Percentiles rank a stretch among this genome's conserved stretches.
Evolutionary conservation across 2,888 invertebrate genomes (phyloP).

Genomic region (Muschampia plurimacula): DNA sequence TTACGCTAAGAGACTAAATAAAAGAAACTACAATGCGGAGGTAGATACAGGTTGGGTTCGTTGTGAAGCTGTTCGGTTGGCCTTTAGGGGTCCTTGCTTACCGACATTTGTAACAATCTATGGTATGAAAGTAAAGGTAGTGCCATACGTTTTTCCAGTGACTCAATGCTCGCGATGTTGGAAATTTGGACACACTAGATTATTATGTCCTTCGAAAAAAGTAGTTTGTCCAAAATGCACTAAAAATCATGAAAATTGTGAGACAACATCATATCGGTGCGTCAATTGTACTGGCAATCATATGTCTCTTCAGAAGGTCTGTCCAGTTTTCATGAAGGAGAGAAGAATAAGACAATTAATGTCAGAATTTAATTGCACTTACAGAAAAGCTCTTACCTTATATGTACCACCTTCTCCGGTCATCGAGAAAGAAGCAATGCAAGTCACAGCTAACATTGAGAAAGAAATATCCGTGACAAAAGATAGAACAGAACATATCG

Average conservation of each 20-base stretch:
- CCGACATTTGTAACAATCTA: constrained; percentile 39
- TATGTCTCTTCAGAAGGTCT: constrained; percentile 45
- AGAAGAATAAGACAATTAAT: constrained; percentile 39
- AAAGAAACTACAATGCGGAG: constrained; percentile 6
- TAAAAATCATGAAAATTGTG: constrained; percentile 43
- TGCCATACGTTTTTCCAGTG: constrained; percentile 43
- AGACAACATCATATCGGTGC: constrained; percentile 41
- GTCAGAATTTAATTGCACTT: constrained; percentile 34
- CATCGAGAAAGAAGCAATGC: neutral
- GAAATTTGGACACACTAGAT: constrained; percentile 41
- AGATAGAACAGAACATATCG: neutral
- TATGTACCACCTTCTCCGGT: constrained; percentile 37
- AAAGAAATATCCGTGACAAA: neutral
- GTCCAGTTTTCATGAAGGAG: constrained; percentile 45
- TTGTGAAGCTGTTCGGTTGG: constrained; percentile 41
- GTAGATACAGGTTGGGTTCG: constrained; percentile 32
- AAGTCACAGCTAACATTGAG: neutral
- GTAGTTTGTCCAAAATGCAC: constrained; percentile 45
- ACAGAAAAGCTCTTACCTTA: constrained; percentile 22
- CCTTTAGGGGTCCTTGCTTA: constrained; percentile 39
- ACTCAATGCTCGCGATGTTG: constrained; percentile 47
- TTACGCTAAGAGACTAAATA: constrained; percentile 32
- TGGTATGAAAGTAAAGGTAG: constrained; percentile 37
- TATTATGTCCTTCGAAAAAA: constrained; percentile 42
- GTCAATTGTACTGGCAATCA: constrained; percentile 45